Base-by-base conservation (phyloP, 1,140 invertebrate species). In the Manduca sexta region DNA sequence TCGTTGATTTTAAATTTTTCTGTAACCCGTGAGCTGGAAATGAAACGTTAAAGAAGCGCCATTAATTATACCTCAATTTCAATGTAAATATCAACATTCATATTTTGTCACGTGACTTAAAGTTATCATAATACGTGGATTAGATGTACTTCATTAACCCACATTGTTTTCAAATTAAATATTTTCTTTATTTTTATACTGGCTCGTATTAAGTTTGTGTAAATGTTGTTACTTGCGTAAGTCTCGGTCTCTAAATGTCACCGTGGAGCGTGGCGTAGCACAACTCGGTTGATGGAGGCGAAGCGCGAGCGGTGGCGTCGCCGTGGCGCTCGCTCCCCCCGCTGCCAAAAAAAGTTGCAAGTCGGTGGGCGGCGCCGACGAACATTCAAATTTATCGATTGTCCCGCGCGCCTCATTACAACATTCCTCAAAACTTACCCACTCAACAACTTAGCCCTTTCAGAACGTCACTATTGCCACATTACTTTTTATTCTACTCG, bases 351-450 rank as follows among this genome's bases (percentile, higher is more conserved):
- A 83, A 85, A 85, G 77, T 85, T 83, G 81, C 81, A 82, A 83
- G 79, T 79, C 71, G 75, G 57, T 68, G 67, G 59, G 66, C 71
- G 79, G 81, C 79, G 75, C 77, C 77, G 68, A 45, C 49, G 71
- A 83, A 84, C 81, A 84, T 84, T 84, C 81, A 84, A 84, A 84
- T 84, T 84, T 84, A 84, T 84, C 79, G 79, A 84, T 84, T 84
- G 77, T 81, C 74, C 74, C 68, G 57, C 63, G 56, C 59, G 69
- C 59, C 71, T 81, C 79, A 83, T 81, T 78, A 79, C 79, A 61
- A 60, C 74, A 82, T 81, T 73, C 72, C 77, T 84, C 76, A 78
- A 80, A 75, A 80, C 70, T 74, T 74, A 72, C 64, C 69, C 70
- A 64, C 70, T 69, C 69, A 70, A 69, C 62, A 71, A 79, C 75